These are phyloP conservation scores for Lagria hirta DNA, from an alignment of 2,888 invertebrate genomes.

Conservation along the genomic window DNA sequence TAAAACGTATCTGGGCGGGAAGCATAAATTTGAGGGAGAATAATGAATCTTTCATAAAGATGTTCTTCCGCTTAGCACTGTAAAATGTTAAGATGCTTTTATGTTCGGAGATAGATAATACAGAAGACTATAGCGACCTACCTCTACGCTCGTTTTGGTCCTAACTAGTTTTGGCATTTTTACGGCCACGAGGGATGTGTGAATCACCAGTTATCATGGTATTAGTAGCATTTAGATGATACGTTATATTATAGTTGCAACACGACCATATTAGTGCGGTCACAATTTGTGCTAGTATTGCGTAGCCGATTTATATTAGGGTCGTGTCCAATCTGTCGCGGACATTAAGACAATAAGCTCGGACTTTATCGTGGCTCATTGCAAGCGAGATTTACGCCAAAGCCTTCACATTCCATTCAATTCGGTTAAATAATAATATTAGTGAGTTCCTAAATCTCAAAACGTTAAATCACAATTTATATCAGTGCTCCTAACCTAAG, in stretches of 20 bases:
- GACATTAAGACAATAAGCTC: conserved; percentile 49
- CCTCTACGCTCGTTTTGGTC: conserved; percentile 17
- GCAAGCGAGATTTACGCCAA: conserved; percentile 40
- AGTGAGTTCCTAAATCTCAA: too few relatives aligned
- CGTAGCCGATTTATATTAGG: conserved; percentile 46
- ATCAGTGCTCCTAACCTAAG: too few relatives aligned
- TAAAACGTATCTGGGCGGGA: too few relatives aligned
- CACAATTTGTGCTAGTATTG: conserved; percentile 28
- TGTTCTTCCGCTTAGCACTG: conserved; percentile 26
- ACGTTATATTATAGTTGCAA: conserved; percentile 28
- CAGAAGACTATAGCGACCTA: conserved; percentile 19
- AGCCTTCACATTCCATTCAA: too few relatives aligned
- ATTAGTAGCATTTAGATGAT: conserved; percentile 25
- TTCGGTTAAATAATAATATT: too few relatives aligned
- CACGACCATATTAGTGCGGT: conserved; percentile 25
- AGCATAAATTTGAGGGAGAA: too few relatives aligned
- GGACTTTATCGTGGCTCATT: conserved; percentile 46
- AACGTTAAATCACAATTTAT: too few relatives aligned
- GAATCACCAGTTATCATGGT: conserved; percentile 33
- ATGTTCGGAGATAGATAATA: conserved; percentile 10
- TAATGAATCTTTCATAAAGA: conserved; percentile 35
- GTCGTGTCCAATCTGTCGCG: conserved; percentile 49
- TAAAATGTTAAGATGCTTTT: conserved; percentile 34
- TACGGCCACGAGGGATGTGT: conserved; percentile 35
- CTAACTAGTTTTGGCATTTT: conserved; percentile 33